phyloP scores from a whole-genome alignment of 1,140 invertebrate species.

The Leptoteleia sp. region DNA sequence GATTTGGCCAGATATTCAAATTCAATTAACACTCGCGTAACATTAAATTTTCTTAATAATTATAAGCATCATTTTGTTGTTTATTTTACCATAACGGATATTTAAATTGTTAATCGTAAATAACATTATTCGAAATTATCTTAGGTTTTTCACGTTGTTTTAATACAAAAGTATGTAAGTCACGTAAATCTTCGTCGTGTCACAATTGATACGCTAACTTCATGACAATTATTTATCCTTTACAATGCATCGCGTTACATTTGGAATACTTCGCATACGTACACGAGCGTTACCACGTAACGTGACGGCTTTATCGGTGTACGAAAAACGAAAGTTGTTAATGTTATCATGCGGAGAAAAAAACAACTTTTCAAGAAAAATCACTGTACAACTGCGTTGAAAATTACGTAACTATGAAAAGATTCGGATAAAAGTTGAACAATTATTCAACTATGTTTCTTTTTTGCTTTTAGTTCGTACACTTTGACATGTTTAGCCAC shows the following conservation, averaged over 20 bases:
- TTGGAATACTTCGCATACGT: neutral
- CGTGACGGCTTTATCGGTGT: slow-evolving; percentile 1
- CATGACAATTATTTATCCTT: slow-evolving; percentile 33
- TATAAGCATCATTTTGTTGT: too few relatives aligned
- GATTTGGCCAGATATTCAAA: too few relatives aligned
- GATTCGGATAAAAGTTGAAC: too few relatives aligned
- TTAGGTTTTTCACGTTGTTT: neutral
- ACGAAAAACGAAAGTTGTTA: slow-evolving; percentile 38
- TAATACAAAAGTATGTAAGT: slow-evolving; percentile 26
- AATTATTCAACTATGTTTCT: too few relatives aligned
- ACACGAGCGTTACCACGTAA: neutral
- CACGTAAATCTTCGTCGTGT: slow-evolving; percentile 27
- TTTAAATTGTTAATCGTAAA: slow-evolving; percentile 6
- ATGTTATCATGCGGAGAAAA: slow-evolving; percentile 11
- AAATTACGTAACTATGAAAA: too few relatives aligned
- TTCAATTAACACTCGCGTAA: too few relatives aligned
- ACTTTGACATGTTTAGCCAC: too few relatives aligned
- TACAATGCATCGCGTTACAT: slow-evolving; percentile 19
- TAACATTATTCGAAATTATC: neutral
- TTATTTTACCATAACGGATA: too few relatives aligned
- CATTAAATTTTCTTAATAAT: too few relatives aligned
- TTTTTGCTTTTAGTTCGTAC: too few relatives aligned
- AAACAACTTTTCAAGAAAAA: too few relatives aligned
- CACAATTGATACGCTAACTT: slow-evolving; percentile 25
- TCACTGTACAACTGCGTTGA: neutral